These are phyloP conservation scores for Aspiorhynchus laticeps DNA, from an alignment of 2,113 vertebrate genomes.

Conservation along the genomic window DNA sequence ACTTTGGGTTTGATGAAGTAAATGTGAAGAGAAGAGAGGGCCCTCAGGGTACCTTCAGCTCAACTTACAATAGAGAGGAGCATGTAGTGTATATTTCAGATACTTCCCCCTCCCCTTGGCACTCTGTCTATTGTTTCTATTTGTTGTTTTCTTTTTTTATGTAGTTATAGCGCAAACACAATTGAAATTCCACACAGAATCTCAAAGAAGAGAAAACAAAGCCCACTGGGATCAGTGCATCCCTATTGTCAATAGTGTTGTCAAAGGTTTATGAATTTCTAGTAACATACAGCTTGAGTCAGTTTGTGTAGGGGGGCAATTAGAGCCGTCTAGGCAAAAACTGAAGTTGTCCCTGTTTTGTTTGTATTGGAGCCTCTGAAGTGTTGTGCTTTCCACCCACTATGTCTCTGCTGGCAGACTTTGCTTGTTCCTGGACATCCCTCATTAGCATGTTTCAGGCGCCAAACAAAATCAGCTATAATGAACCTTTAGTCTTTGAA, in stretches of 20 bases:
- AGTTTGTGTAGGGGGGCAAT: slow-evolving; percentile 49
- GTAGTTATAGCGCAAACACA: slow-evolving; percentile 23
- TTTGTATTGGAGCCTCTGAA: slow-evolving; percentile 48
- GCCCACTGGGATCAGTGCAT: slow-evolving; percentile 23
- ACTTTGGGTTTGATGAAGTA: slow-evolving; percentile 23
- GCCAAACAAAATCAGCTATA: slow-evolving; percentile 56
- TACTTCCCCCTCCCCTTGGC: slow-evolving; percentile 60
- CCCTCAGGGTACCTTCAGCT: slow-evolving; percentile 22
- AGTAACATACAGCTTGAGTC: slow-evolving; percentile 31
- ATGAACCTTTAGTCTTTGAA: slow-evolving; percentile 66
- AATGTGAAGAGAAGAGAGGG: background rate
- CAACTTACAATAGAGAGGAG: slow-evolving; percentile 4
- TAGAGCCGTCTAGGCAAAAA: slow-evolving; percentile 42
- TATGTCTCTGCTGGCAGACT: slow-evolving; percentile 49
- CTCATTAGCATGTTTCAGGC: slow-evolving; percentile 65
- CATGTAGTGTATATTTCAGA: slow-evolving; percentile 55
- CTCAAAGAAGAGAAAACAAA: slow-evolving; percentile 41
- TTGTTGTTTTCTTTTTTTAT: slow-evolving; percentile 39
- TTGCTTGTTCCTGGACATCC: slow-evolving; percentile 55
- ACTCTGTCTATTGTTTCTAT: slow-evolving; percentile 56
- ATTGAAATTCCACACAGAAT: slow-evolving; percentile 25
- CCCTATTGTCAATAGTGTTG: slow-evolving; percentile 24
- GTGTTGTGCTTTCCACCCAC: slow-evolving; percentile 54
- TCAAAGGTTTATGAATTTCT: slow-evolving; percentile 42
- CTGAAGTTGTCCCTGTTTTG: slow-evolving; percentile 41